Conservation (phyloP, 2,113 vertebrate genomes). For the Apteryx owenii region DNA sequence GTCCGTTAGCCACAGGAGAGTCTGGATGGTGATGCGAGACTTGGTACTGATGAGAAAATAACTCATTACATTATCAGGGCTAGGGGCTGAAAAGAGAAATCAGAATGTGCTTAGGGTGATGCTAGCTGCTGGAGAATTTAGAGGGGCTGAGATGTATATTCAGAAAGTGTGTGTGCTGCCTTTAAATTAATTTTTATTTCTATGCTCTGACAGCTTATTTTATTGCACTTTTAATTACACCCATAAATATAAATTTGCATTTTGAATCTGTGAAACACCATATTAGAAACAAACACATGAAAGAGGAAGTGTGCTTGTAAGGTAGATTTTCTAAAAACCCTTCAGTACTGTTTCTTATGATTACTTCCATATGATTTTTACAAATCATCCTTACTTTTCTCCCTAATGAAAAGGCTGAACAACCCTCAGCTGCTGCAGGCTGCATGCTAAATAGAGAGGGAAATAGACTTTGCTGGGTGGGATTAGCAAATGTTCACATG, state of each 20-base stretch:
- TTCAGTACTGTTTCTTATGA: not conserved
- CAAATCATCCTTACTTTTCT: constrained; percentile 22
- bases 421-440: constrained; percentile 21
- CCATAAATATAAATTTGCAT: constrained; percentile 18
- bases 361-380: constrained; percentile 31
- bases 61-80: not conserved
- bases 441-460: constrained; percentile 39
- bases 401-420: constrained; percentile 39
- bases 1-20: not conserved
- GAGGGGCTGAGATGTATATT: not conserved
- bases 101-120: not conserved
- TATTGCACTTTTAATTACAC: not conserved
- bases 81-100: not conserved
- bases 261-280: not conserved
- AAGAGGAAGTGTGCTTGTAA: not conserved
- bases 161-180: not conserved
- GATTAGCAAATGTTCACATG: constrained; percentile 38
- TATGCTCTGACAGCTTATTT: not conserved
- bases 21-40: not conserved
- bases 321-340: not conserved
- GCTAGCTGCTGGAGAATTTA: not conserved
- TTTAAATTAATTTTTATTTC: not conserved
- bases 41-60: not conserved
- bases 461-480: not conserved
- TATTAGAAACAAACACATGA: not conserved